Evolutionary conservation across 2,113 vertebrate genomes (phyloP), one percentile per base, ranked within the genome.

Genomic region (Bos javanicus): DNA sequence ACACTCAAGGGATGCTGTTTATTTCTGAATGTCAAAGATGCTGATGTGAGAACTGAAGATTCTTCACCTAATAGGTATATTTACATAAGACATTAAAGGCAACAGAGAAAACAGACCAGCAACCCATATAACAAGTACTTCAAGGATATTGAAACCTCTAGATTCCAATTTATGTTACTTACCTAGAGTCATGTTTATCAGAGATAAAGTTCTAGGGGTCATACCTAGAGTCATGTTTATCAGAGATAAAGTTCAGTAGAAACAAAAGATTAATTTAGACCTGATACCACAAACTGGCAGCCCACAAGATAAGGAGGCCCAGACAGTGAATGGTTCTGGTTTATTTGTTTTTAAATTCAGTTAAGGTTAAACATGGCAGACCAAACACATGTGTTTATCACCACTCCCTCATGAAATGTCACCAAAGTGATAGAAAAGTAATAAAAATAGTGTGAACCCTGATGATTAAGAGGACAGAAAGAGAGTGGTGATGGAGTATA

Each of bases 71-170:
- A 87, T 84, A 90, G 17, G 15, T 48, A 10, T n/a, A 74, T 92
- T 94, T 97, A 43, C 48, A 8, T 87, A 93, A 90, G n/a, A 93
- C 30, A 94, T 76, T 96, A 94, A 98, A 97, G 84, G 23, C 76
- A 50, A 10, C 62, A 46, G 33, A 59, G n/a, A 90, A 83, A 94
- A 54, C 6, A 83, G 50, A 36, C 17, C 83, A 91, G 50, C 30
- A 71, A 86, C 11, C 19, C 81, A 91, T 54, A 67, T 28, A 87
- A 95, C 33, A 71, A 95, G 85, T 90, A 85, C 86, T 94, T 94
- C 21, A 93, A 86, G 52, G 92, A 76, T 86, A 74, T 16, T 36
- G n/a, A 90, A 97, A 91, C 23, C 33, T 87, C 39, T 91, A 48
- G 30, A 85, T 52, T 96, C 13, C 12, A 67, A 26, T 96, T 84